Evolutionary conservation across 2,888 invertebrate species (phyloP).

Genomic region (Hyles lineata): DNA sequence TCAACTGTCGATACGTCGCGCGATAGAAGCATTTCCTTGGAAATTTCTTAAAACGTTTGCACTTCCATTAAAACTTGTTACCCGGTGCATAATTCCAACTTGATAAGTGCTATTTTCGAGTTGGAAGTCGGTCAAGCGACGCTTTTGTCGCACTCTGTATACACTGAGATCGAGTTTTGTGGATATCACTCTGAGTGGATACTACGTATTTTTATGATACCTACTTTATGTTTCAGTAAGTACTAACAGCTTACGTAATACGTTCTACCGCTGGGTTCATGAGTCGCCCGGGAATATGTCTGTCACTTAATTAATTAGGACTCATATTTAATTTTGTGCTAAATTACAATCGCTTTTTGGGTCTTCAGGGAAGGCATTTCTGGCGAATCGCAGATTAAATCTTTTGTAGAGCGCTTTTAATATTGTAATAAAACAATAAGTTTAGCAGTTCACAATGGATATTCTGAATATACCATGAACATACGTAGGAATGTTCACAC

Average conservation of each 20-base stretch:
- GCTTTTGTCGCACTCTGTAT: slow-evolving; percentile 25
- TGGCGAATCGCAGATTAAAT: no score
- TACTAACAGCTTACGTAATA: background rate
- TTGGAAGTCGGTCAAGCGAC: slow-evolving; percentile 28
- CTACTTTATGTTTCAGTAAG: background rate
- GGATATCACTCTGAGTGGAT: slow-evolving; percentile 3
- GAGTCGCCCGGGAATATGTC: no score
- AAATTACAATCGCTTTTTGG: no score
- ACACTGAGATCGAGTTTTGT: slow-evolving; percentile 4
- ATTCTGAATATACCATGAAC: no score
- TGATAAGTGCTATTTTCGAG: slow-evolving; percentile 19
- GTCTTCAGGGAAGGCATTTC: no score
- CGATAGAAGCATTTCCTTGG: slow-evolving; percentile 1
- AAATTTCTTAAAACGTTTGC: slow-evolving; percentile 7
- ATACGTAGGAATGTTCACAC: no score
- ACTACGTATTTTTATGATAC: background rate
- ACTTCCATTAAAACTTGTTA: slow-evolving; percentile 23
- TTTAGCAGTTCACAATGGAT: no score
- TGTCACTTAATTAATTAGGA: no score
- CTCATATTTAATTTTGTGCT: no score
- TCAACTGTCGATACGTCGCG: background rate
- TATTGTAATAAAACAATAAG: no score
- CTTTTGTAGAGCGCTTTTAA: no score
- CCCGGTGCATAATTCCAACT: slow-evolving; percentile 22
- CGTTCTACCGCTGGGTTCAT: background rate